phyloP scores from a whole-genome alignment of 2,888 invertebrate genomes.

The Masnerella sp. region DNA sequence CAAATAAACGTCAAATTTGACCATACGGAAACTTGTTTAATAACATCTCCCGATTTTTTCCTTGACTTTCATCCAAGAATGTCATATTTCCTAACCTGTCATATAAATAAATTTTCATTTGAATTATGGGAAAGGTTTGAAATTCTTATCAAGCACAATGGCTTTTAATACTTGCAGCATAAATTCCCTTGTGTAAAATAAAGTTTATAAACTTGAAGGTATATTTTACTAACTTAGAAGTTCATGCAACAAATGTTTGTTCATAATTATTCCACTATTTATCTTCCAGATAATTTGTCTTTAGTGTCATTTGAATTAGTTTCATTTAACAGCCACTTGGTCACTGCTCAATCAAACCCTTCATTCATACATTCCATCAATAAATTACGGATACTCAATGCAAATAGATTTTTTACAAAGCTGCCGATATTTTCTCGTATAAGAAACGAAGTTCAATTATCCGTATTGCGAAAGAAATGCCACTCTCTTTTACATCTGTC shows the following conservation, averaged over 20 bases:
- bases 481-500: slow-evolving; percentile 31
- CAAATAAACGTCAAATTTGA: slow-evolving; percentile 26
- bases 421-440: slow-evolving; percentile 5
- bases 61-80: too few species aligned
- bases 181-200: too few species aligned
- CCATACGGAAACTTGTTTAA: slow-evolving; percentile 4
- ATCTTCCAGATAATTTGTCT: background rate
- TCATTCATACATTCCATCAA: slow-evolving; percentile 20
- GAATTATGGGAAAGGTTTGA: too few species aligned
- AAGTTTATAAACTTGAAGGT: too few species aligned
- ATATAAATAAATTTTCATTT: too few species aligned
- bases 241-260: too few species aligned
- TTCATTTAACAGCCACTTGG: background rate
- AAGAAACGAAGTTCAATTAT: slow-evolving; percentile 40
- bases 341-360: background rate
- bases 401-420: slow-evolving; percentile 20
- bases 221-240: too few species aligned
- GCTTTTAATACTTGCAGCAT: too few species aligned
- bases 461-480: slow-evolving; percentile 24
- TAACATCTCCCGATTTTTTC: background rate
- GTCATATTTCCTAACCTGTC: too few species aligned
- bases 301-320: background rate
- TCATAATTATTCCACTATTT: background rate
- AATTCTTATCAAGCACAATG: too few species aligned
- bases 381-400: slow-evolving; percentile 24